Evolutionary conservation across 2,113 vertebrate genomes (phyloP), one percentile per base, ranked within the genome.

Genomic region (Gorsachius goisagi): DNA sequence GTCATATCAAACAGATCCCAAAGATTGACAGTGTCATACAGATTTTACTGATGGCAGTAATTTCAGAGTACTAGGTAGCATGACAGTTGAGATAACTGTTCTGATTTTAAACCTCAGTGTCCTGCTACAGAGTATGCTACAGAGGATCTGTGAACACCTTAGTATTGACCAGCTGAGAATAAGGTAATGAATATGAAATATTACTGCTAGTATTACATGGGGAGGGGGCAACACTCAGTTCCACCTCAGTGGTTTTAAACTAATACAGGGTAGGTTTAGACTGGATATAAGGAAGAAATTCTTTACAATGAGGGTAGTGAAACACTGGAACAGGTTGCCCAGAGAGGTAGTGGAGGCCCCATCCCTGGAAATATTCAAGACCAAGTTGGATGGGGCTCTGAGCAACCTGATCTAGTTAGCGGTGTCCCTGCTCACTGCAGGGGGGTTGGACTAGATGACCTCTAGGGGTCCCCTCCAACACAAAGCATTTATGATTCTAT

Each of bases 191-290:
- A 17, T 12, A 24, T 3, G 11, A 74, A 67, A 28, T 1, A 23
- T 8, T 6, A 45, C 27, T 10, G 0, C 15, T 9, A 39, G 9
- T 7, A 30, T 28, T 9, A 9, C 11, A 26, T 2, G 2, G 9
- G 4, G 35, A 8, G 7, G 6, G 5, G 21, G 47, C 6, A 44
- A 27, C 16, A 12, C 20, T 8, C 32, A 66, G 24, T 14, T 68
- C 72, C 32, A 39, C 15, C 35, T 62, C 44, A 20, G 15, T 44
- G 41, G 41, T 15, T 44, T 44, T 44, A 44, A 44, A 44, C 41
- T 44, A 44, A 44, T 15, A 44, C 41, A 44, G 41, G 14, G 15
- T 44, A 44, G 41, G 41, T 44, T 44, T 44, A 44, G 41, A 44
- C 41, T 44, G 15, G 41, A 44, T 44, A 44, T 44, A 44, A 44